Evolutionary conservation across 2,113 vertebrate species (phyloP).

Genomic region (Cynocephalus volans): DNA sequence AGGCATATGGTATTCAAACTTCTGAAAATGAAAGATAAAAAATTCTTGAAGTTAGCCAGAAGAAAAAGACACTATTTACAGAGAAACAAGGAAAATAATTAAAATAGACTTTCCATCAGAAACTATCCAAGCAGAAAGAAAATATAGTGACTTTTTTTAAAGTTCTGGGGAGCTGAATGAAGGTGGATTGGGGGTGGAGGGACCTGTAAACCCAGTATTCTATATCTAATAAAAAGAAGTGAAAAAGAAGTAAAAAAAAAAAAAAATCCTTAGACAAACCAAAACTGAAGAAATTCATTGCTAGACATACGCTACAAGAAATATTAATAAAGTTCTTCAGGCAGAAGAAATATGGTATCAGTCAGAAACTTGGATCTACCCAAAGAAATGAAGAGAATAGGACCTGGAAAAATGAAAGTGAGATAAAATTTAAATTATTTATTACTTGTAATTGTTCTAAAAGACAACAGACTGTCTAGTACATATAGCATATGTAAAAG

Average conservation of each 20-base stretch:
- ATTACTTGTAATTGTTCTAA: neutral
- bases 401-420: neutral
- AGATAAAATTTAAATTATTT: neutral
- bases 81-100: neutral
- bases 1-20: neutral
- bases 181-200: neutral
- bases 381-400: neutral
- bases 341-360: neutral
- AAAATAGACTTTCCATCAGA: neutral
- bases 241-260: neutral
- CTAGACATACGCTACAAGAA: neutral
- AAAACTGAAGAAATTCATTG: neutral
- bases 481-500: neutral
- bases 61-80: neutral
- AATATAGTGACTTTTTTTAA: neutral
- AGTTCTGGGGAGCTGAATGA: neutral
- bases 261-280: neutral
- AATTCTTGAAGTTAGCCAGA: neutral
- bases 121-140: neutral
- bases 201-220: neutral
- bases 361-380: neutral
- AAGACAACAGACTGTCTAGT: neutral
- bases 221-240: constrained; percentile 11
- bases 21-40: neutral
- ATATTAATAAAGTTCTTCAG: neutral